Percentiles rank a stretch among this genome's conserved stretches.
Evolutionary conservation across 2,113 vertebrate genomes (phyloP).

Genomic region (Echinops telfairi): DNA sequence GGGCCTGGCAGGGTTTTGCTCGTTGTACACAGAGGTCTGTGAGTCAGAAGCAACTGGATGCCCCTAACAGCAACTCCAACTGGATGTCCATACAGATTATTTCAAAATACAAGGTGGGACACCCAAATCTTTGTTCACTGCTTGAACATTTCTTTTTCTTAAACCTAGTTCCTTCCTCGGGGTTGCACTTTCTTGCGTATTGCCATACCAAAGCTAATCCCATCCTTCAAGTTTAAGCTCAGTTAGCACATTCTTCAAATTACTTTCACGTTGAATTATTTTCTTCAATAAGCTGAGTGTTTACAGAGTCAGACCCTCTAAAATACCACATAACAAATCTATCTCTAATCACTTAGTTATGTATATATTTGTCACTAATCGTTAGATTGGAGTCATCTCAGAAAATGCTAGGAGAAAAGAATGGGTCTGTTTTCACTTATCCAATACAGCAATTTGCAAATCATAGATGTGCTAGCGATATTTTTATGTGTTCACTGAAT

Average conservation of each 20-base stretch:
- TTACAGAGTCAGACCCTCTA: neutral
- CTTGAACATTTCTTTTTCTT: neutral
- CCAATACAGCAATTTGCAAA: neutral
- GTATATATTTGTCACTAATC: neutral
- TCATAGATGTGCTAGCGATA: neutral
- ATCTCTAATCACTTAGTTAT: neutral
- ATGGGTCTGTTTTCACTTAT: neutral
- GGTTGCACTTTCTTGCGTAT: neutral
- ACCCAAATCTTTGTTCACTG: no score
- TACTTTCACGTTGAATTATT: neutral
- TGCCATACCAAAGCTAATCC: neutral
- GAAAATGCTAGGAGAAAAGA: neutral
- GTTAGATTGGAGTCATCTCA: neutral
- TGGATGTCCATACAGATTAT: no score
- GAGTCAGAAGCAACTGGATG: no score
- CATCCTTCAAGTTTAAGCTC: neutral
- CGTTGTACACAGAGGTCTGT: no score
- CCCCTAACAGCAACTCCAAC: no score
- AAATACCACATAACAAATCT: neutral
- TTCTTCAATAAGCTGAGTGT: neutral
- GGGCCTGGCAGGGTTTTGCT: no score
- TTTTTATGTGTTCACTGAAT: neutral
- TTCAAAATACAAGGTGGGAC: no score
- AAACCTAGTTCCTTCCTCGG: neutral
- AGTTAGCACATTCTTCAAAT: neutral